Base-by-base conservation (phyloP, 2,797 vertebrate species). In the Tapera naevia region DNA sequence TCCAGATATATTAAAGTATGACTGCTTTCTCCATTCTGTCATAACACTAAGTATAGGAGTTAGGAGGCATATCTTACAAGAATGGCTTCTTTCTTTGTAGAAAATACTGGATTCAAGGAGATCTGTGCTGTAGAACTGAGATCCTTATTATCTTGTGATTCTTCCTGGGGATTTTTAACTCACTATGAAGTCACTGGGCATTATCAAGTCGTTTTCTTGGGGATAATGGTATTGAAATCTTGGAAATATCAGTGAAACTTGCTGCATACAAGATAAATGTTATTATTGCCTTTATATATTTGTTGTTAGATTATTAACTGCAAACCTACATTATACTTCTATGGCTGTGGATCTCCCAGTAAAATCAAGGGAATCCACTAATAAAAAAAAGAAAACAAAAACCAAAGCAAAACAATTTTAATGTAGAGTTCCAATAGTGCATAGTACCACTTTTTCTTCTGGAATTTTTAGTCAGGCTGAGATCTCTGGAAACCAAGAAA, bases 161-260 rank as follows among this genome's bases (percentile, higher is more conserved):
- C 35, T 79, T 51, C 46, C 37, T 50, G 28, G 21, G 11, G 28
- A 75, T 53, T 89, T 93, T 79, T 61, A 80, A 28, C 5, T 69
- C 46, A 13, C 19, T 81, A 10, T 70, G 78, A 51, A 9, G 16
- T 48, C 41, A 53, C 11, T 0, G 0, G 28, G 50, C 10, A 57
- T 87, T 48, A 28, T 24, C 25, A 65, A 56, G 13, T 57, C 7
- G 54, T 88, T 91, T 93, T 65, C 60, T 48, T 80, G 43, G 6
- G 15, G 2, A 17, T 50, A 61, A 65, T 37, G 16, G 5, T 54
- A 28, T 32, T n/a, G n/a, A 82, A 69, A 54, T 12, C 9, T 82
- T 60, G 10, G 25, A 67, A 65, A 37, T 19, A 75, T 12, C 2
- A 12, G 32, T 11, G 9, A 85, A 41, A 69, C 16, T 5, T 45